These are phyloP conservation scores for Stegophylla sp. DNA, from an alignment of 2,888 invertebrate species.

Conservation along the genomic window DNA sequence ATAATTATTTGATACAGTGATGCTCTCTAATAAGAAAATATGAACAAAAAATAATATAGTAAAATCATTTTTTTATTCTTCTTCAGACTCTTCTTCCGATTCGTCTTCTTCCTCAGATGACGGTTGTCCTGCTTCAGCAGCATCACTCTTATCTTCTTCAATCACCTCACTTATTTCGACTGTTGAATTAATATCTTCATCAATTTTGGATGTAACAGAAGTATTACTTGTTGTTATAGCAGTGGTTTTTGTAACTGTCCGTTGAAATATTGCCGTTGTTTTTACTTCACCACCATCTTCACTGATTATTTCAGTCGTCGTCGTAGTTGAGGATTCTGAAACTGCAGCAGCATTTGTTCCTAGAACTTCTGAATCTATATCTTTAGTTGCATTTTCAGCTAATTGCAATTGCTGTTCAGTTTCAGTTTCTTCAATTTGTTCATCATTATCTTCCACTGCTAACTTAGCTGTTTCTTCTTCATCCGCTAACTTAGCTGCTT, in stretches of 20 bases:
- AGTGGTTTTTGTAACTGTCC: conserved; percentile 37
- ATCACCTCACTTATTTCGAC: conserved; percentile 37
- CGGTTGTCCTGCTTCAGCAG: conserved; percentile 24
- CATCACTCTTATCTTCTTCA: conserved; percentile 29
- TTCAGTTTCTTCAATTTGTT: conserved; percentile 19
- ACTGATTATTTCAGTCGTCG: conserved; percentile 25
- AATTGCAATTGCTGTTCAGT: background rate
- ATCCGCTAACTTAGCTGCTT: conserved; percentile 66
- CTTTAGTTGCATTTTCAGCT: background rate
- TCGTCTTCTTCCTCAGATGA: conserved; percentile 32
- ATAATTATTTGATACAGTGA: background rate
- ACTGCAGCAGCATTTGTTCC: background rate
- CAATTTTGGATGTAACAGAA: conserved; percentile 4
- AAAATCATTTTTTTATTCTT: conserved; percentile 8
- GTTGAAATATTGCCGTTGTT: conserved; percentile 37
- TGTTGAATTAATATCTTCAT: background rate
- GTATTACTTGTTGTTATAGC: conserved; percentile 34
- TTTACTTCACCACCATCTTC: conserved; percentile 31
- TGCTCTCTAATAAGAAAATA: conserved; percentile 29
- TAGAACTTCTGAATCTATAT: background rate
- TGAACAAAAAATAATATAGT: background rate
- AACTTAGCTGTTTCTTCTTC: conserved; percentile 67
- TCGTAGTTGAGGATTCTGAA: conserved; percentile 13
- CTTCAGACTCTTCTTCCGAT: conserved; percentile 20
- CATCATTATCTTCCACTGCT: background rate